Evolutionary conservation across 2,113 vertebrate genomes (phyloP).

Genomic region (Cynoglossus semilaevis): DNA sequence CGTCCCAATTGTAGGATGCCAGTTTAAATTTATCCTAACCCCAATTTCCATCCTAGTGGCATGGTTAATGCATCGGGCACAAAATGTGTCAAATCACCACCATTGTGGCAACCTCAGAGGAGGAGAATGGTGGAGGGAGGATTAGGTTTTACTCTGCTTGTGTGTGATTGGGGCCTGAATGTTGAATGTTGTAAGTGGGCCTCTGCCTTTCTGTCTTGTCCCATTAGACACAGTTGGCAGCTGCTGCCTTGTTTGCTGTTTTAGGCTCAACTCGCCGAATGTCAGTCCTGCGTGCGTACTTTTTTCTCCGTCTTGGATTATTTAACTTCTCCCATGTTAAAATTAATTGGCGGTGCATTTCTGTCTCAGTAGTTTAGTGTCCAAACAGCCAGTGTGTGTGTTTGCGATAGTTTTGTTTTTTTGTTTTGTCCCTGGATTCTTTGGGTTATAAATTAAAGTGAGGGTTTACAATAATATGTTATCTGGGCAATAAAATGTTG

Average conservation of each 20-base stretch:
- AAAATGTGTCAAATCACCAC: too few species aligned
- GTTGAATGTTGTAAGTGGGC: slow-evolving; percentile 23
- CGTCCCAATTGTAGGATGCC: too few species aligned
- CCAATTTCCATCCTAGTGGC: too few species aligned
- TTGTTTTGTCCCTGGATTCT: not conserved
- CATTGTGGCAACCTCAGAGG: too few species aligned
- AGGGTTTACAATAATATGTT: slow-evolving; percentile 1
- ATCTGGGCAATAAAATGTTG: slow-evolving; percentile 7
- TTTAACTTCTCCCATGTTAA: slow-evolving; percentile 60
- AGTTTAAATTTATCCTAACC: too few species aligned
- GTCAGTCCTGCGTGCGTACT: slow-evolving; percentile 17
- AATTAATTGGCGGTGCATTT: slow-evolving; percentile 40
- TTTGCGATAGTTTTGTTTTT: slow-evolving; percentile 22
- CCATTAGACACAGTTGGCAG: slow-evolving; percentile 4
- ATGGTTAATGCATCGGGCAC: too few species aligned
- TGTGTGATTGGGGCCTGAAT: not conserved
- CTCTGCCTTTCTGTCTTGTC: slow-evolving; percentile 12
- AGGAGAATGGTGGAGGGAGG: too few species aligned
- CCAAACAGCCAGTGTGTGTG: slow-evolving; percentile 21
- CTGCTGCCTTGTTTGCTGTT: slow-evolving; percentile 60
- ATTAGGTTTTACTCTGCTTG: too few species aligned
- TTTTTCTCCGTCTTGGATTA: slow-evolving; percentile 43
- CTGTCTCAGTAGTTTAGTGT: slow-evolving; percentile 55
- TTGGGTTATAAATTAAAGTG: slow-evolving; percentile 2
- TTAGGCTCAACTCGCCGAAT: slow-evolving; percentile 46